These are phyloP conservation scores for Discoglossus pictus DNA, from an alignment of 2,797 vertebrate genomes.

Conservation along the genomic window DNA sequence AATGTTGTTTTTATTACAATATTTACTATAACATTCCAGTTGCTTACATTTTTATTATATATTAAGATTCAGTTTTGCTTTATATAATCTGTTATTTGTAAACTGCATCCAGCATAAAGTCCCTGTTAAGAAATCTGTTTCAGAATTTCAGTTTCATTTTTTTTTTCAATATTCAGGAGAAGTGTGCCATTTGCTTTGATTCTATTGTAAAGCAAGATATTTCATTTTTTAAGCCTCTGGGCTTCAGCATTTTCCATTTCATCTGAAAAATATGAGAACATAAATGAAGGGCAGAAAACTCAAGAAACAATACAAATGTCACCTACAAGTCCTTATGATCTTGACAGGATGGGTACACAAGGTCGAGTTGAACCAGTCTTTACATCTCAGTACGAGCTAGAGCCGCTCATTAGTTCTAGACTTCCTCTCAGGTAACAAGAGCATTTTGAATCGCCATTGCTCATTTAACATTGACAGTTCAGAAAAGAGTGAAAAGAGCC, in stretches of 20 bases:
- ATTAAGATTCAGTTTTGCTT: too few relatives aligned
- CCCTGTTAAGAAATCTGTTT: too few relatives aligned
- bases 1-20: too few relatives aligned
- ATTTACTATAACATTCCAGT: too few relatives aligned
- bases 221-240: slow-evolving; percentile 3
- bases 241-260: slow-evolving; percentile 15
- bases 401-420: slow-evolving; percentile 33
- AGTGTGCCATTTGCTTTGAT: slow-evolving; percentile 25
- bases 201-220: slow-evolving; percentile 1
- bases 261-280: slow-evolving; percentile 17
- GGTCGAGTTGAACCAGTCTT: slow-evolving; percentile 36
- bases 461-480: slow-evolving; percentile 32
- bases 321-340: slow-evolving; percentile 16
- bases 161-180: neutral
- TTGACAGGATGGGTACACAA: slow-evolving; percentile 18
- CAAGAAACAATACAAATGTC: slow-evolving; percentile 34
- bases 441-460: slow-evolving; percentile 34
- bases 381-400: slow-evolving; percentile 30
- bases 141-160: too few relatives aligned
- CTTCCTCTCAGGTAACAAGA: slow-evolving; percentile 39
- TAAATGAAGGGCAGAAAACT: slow-evolving; percentile 25
- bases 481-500: slow-evolving; percentile 15
- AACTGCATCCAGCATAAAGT: too few relatives aligned
- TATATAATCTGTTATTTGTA: too few relatives aligned
- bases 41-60: too few relatives aligned